Conservation (phyloP, 1,140 invertebrate species). For the Acromyrmex charruanus region DNA sequence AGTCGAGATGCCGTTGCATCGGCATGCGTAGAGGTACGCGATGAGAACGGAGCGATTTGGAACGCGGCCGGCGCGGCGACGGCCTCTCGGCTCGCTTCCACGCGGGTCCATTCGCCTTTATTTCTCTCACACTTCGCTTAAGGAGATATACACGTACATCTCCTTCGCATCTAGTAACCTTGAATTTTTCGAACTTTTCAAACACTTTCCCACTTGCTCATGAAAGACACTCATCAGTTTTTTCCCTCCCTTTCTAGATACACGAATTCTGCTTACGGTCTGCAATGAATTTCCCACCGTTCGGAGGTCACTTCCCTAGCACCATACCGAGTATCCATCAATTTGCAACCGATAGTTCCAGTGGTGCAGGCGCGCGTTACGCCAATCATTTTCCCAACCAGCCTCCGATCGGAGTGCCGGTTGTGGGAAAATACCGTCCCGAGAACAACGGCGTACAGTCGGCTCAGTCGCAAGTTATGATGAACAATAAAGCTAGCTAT, state of each 20-base stretch:
- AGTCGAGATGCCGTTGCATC: not conserved
- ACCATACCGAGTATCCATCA: slow-evolving; percentile 89
- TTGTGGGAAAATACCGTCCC: slow-evolving; percentile 85
- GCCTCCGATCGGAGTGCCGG: slow-evolving; percentile 85
- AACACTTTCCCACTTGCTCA: no score
- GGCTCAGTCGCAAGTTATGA: slow-evolving; percentile 85
- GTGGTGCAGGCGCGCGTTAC: slow-evolving; percentile 84
- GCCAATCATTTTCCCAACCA: slow-evolving; percentile 86
- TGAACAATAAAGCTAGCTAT: slow-evolving; percentile 85
- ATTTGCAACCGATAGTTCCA: slow-evolving; percentile 87
- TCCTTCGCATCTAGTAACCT: not conserved
- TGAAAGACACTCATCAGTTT: not conserved
- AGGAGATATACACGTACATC: no score
- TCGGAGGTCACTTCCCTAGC: slow-evolving; percentile 89
- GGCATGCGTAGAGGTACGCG: not conserved
- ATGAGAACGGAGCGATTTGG: not conserved
- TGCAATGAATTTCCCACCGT: slow-evolving; percentile 90
- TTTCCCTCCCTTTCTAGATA: slow-evolving; percentile 74
- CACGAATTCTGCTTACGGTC: slow-evolving; percentile 80
- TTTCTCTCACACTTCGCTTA: not conserved
- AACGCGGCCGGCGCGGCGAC: slow-evolving; percentile 4
- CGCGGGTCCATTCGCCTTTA: not conserved
- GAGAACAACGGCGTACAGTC: slow-evolving; percentile 84
- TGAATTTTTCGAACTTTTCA: not conserved
- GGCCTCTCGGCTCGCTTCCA: not conserved